phyloP scores from a whole-genome alignment of 2,888 invertebrate genomes.

The Xestia sexstrigata region DNA sequence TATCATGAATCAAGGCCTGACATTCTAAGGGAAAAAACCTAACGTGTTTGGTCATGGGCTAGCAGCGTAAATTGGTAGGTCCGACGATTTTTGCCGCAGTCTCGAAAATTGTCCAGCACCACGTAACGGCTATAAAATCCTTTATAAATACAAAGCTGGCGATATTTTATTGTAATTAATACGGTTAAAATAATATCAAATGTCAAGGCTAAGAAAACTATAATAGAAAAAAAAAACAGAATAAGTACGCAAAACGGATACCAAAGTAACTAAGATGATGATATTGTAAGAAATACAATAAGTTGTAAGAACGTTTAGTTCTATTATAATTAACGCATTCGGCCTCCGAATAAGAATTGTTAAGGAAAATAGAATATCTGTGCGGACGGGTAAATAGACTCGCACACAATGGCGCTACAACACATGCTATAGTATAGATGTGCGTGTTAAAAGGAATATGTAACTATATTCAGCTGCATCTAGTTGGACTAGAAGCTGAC shows the following conservation, averaged over 20 bases:
- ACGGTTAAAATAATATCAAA: conserved; percentile 49
- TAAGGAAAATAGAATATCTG: conserved; percentile 47
- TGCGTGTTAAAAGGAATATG: conserved; percentile 14
- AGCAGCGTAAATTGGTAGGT: conserved; percentile 4
- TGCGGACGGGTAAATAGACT: background rate
- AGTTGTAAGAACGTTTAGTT: conserved; percentile 13
- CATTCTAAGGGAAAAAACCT: conserved; percentile 26
- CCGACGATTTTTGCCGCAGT: conserved; percentile 31
- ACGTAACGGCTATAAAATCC: conserved; percentile 47
- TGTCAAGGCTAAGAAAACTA: conserved; percentile 60
- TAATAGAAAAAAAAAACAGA: conserved; percentile 24
- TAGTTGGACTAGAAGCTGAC: conserved; percentile 20
- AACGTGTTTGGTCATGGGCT: conserved; percentile 22
- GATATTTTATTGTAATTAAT: conserved; percentile 40
- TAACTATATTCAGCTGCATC: conserved; percentile 35
- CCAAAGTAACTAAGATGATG: conserved; percentile 3
- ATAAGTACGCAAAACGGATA: conserved; percentile 11
- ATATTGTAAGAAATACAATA: conserved; percentile 17
- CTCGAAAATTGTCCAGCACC: conserved; percentile 26
- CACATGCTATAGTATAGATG: background rate
- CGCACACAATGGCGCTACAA: conserved; percentile 3
- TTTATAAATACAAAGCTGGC: conserved; percentile 26
- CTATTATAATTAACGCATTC: conserved; percentile 20
- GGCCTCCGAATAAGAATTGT: conserved; percentile 37
- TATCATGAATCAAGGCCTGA: conserved; percentile 29